Evolutionary conservation across 2,888 invertebrate species (phyloP), one percentile per base, ranked within the genome.

Genomic region (Drosophila birchii): DNA sequence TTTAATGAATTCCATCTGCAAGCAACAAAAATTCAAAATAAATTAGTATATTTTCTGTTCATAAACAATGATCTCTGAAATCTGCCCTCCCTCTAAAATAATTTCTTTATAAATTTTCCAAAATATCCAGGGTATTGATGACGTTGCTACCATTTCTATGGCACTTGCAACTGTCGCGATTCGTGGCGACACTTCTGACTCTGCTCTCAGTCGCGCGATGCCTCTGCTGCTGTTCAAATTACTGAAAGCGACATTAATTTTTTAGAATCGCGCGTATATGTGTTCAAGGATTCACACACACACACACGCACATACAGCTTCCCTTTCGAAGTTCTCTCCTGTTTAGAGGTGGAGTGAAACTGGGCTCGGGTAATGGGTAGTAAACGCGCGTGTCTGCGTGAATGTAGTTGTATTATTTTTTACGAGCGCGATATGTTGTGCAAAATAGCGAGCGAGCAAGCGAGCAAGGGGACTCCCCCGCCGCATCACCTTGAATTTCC

Each of bases 231-330:
- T 63, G 78, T 84, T 84, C 72, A 90, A 90, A 89, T 89, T 88
- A 89, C 80, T 53, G 84, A 86, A 85, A 83, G 83, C 86, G 83
- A 90, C 87, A 90, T 89, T 90, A 90, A 89, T 89, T 90, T 89
- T 89, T 87, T 88, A 86, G 87, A 89, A 84, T 84, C 86, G 81
- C 86, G 84, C 87, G 86, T 81, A 83, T 81, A 78, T 86, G 79
- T 79, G 53, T 61, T 69, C 47, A 51, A 45, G 68, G 43, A 56
- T 43, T 47, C 39, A 26, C 45, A 45, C 16, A 45, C 45, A 45
- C 45, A 44, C 23, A 23, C 23, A 23, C 44, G 16, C 23, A 16
- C 23, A 16, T 14, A 16, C 44, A 45, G 45, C 45, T 45, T 41
- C 16, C 49, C n/a, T 53, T 16, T 72, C 79, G 29, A 26, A 47